Base-by-base conservation (phyloP, 2,797 vertebrate genomes). In the Apogon talboti region DNA sequence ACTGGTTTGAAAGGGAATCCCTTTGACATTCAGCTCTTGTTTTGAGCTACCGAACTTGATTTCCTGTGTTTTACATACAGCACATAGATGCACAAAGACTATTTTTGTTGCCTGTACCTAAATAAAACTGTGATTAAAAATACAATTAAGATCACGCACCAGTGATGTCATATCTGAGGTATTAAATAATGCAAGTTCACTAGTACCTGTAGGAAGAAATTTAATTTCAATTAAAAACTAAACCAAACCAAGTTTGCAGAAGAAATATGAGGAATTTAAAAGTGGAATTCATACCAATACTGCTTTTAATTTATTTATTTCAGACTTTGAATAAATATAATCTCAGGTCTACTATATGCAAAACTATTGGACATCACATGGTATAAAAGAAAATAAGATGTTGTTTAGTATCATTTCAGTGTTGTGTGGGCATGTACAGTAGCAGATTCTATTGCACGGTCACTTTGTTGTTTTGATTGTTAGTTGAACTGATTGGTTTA, bases 381-480 rank as follows among this genome's bases (percentile, higher is more conserved):
- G 55, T 82, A 59, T 50, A 67, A 55, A 12, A 80, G 59, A 73
- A 70, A 80, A 77, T 63, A 72, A 78, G 43, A 52, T 76, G 71
- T 72, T 65, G 16, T 76, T 75, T 65, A 63, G 12, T 72, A 62
- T 86, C 71, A 82, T 76, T 82, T 90, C 21, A 65, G 54, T 84
- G 77, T 90, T 87, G 72, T 88, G 76, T 89, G 76, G 74, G 89
- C 90, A 92, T 92, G 87, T 88, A 83, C 63, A 86, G 90, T 90
- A 84, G 84, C 84, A 88, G 79, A 47, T 92, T 89, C 51, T 86
- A 70, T 95, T 91, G 95, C 95, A 94, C 88, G 93, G 89, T 89
- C 74, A 79, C 72, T 88, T 82, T 95, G 83, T 82, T 87, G 66
- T 90, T 90, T 92, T 86, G 89, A 77, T 90, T 92, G 93, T 92